phyloP scores from a whole-genome alignment of 2,113 vertebrate genomes.

The Ctenomys sociabilis region DNA sequence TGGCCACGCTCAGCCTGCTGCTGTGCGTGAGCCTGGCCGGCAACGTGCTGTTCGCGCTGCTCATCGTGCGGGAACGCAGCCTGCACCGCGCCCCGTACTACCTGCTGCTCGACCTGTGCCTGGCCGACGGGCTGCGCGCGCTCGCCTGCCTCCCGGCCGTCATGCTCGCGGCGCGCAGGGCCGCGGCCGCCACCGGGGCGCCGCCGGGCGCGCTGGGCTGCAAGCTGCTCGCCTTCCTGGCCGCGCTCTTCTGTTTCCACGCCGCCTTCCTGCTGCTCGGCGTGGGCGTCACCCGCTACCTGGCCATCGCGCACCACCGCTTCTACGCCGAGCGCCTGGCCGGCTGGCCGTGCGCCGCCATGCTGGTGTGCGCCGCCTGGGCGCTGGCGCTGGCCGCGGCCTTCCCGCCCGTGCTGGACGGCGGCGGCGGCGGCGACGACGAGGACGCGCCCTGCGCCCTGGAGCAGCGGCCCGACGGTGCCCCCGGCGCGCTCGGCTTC shows the following conservation, averaged over 20 bases:
- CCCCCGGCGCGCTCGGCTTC: slow-evolving; percentile 96
- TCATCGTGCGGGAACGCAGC: slow-evolving; percentile 94
- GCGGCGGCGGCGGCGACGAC: slow-evolving; percentile 91
- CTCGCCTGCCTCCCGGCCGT: slow-evolving; percentile 96
- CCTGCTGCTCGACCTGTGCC: slow-evolving; percentile 95
- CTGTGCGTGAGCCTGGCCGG: slow-evolving; percentile 93
- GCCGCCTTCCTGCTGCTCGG: slow-evolving; percentile 96
- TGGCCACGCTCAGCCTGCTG: slow-evolving; percentile 94
- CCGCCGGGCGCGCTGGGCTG: slow-evolving; percentile 93
- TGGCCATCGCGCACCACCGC: slow-evolving; percentile 97
- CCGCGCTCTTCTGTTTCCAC: slow-evolving; percentile 97
- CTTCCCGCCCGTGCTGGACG: slow-evolving; percentile 95
- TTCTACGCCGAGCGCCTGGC: slow-evolving; percentile 98
- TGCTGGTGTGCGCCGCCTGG: slow-evolving; percentile 95
- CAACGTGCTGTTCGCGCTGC: slow-evolving; percentile 92
- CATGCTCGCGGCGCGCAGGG: slow-evolving; percentile 93
- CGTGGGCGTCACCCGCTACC: slow-evolving; percentile 96
- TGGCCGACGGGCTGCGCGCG: slow-evolving; percentile 94
- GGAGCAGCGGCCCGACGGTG: slow-evolving; percentile 96
- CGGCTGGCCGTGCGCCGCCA: slow-evolving; percentile 93
- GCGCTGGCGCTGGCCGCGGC: slow-evolving; percentile 97
- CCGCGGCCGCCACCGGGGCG: slow-evolving; percentile 82
- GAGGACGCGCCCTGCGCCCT: slow-evolving; percentile 97
- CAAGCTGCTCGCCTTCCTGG: slow-evolving; percentile 95
- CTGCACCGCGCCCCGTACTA: slow-evolving; percentile 95